phyloP scores from a whole-genome alignment of 2,797 vertebrate genomes.

The Acomys russatus region DNA sequence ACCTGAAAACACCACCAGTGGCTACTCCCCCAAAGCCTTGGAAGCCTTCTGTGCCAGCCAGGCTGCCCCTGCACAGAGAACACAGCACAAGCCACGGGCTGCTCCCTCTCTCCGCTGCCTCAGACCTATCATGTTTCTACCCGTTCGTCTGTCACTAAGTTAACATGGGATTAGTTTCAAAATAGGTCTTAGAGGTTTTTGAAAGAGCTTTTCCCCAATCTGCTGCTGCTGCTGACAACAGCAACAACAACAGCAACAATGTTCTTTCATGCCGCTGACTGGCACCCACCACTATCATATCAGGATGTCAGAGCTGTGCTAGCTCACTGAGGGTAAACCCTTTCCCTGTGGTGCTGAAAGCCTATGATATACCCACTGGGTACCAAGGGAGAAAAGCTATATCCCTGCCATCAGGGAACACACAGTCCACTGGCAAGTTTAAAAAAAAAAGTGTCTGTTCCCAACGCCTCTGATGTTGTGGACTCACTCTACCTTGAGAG shows the following conservation, averaged over 20 bases:
- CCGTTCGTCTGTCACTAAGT: background rate
- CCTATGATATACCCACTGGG: background rate
- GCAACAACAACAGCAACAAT: too few species aligned
- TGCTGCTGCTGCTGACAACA: too few species aligned
- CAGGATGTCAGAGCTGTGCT: background rate
- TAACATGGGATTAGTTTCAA: background rate
- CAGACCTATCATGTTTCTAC: background rate
- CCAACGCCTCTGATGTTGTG: background rate
- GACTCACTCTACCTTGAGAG: constrained; percentile 9
- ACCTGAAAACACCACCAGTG: background rate
- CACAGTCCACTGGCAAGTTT: background rate
- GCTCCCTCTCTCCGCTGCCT: too few species aligned
- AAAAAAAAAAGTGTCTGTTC: background rate
- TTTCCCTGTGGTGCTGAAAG: background rate
- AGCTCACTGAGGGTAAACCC: background rate
- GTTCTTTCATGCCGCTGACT: constrained; percentile 1
- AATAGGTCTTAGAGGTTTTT: background rate
- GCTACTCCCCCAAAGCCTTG: background rate
- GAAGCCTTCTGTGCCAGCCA: background rate
- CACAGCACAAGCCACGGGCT: background rate
- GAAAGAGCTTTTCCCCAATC: background rate
- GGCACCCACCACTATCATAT: background rate
- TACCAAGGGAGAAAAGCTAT: background rate
- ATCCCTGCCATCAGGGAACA: background rate
- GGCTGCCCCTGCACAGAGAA: background rate